Percentiles rank a stretch among this genome's conserved stretches.
Conservation (phyloP, 2,113 vertebrate species). For the Gasterosteus nipponicus region DNA sequence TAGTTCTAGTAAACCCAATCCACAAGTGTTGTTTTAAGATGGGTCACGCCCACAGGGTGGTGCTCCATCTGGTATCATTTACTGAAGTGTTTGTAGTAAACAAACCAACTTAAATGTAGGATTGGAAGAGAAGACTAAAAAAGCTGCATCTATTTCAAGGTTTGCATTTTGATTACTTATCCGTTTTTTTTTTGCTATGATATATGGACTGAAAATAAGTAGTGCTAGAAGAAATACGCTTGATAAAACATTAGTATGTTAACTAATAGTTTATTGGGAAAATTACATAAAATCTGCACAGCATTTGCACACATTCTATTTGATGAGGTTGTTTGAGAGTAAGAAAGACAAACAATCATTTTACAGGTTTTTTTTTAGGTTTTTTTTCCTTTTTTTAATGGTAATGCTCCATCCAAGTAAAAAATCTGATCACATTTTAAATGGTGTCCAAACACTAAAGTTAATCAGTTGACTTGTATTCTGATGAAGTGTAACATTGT, state of each 20-base stretch:
- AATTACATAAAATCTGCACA: background rate
- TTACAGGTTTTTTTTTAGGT: no score
- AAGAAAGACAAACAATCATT: background rate
- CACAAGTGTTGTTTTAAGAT: background rate
- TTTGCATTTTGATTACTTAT: background rate
- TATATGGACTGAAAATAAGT: background rate
- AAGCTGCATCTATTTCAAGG: background rate
- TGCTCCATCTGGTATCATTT: slow-evolving; percentile 53
- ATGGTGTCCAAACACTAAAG: slow-evolving; percentile 99
- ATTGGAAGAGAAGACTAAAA: slow-evolving; percentile 17
- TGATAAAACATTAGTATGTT: background rate
- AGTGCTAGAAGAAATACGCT: background rate
- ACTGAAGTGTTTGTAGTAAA: slow-evolving; percentile 58
- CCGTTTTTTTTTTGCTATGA: background rate
- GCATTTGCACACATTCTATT: no score
- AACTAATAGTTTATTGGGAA: background rate
- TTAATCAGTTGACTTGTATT: slow-evolving; percentile 99
- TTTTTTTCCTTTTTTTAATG: slow-evolving; percentile 86
- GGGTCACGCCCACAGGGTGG: slow-evolving; percentile 21
- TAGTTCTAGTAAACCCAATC: slow-evolving; percentile 5
- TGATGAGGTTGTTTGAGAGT: background rate
- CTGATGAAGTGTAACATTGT: slow-evolving; percentile 99
- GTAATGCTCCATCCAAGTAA: slow-evolving; percentile 94
- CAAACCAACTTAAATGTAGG: slow-evolving; percentile 40
- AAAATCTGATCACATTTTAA: slow-evolving; percentile 93